These are phyloP conservation scores for Carollia perspicillata DNA, from an alignment of 2,113 vertebrate genomes.

Conservation along the genomic window DNA sequence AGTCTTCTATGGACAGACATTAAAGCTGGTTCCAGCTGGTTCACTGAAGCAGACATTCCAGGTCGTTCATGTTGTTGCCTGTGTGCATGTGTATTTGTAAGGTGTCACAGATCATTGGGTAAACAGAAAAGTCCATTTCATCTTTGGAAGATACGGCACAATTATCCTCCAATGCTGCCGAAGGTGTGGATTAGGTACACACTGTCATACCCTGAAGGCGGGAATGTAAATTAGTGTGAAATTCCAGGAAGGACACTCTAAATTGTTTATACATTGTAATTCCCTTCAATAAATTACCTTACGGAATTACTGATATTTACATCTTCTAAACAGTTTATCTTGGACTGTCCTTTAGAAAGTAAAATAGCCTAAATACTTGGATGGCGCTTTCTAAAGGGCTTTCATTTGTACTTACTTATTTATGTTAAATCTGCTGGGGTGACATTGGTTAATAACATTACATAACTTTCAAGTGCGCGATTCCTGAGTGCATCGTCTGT, in stretches of 20 bases:
- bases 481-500: not conserved
- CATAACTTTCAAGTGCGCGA: not conserved
- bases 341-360: not conserved
- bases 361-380: not conserved
- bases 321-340: not conserved
- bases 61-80: not conserved
- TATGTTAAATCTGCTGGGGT: not conserved
- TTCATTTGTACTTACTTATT: not conserved
- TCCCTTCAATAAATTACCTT: not conserved
- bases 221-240: not conserved
- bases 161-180: not conserved
- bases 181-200: accelerated
- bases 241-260: not conserved
- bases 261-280: not conserved
- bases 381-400: not conserved
- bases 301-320: not conserved
- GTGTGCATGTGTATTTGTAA: not conserved
- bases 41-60: not conserved
- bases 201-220: not conserved
- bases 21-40: not conserved
- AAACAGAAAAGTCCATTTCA: not conserved
- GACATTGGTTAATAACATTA: not conserved
- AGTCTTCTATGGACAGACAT: not conserved
- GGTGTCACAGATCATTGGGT: not conserved
- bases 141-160: not conserved